Base-by-base conservation (phyloP, 1,140 invertebrate genomes). In the Nymphalis io region DNA sequence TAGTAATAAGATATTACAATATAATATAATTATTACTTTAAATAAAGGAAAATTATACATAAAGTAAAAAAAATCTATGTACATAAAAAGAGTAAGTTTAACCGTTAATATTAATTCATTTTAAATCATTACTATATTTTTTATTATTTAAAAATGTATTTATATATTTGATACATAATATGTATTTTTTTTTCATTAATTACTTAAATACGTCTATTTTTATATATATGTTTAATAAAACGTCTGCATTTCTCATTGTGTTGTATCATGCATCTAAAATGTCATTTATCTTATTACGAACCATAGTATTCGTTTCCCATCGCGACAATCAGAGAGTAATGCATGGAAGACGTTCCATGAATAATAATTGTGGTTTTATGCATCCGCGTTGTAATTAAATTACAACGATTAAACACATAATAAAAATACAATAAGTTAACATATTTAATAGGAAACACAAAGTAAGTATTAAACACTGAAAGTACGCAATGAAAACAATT, bases 341-440 rank as follows among this genome's bases (percentile, higher is more conserved):
- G 57, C 27, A 33, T 44, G 21, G 76, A 73, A 67, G 76, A 76
- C 73, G 74, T 44, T 60, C 40, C 62, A 38, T 72, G 66, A 73
- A 79, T 76, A 70, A 72, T 70, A 48, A 75, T 75, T 57, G 58
- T 33, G 59, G 63, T 68, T 72, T 75, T 67, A 75, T 73, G 71
- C 64, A 77, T 78, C 46, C 63, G 73, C 53, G 60, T 70, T 73
- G 65, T 66, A 44, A 33, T 63, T 75, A 72, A 76, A 76, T 74
- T 73, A 60, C 65, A 58, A n/a, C 42, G 44, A 73, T 70, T 71
- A 72, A 68, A 20, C 18, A 23, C 42, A 42, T 60, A 40, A 44
- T 44, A 44, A 44, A n/a, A 4, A 11, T n/a, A 33, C 27, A 33
- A 33, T 33, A 33, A 33, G 10, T 8, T 8, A 33, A 33, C 27